phyloP scores from a whole-genome alignment of 2,797 vertebrate species.

The Cynodonichthys magdalenae region DNA sequence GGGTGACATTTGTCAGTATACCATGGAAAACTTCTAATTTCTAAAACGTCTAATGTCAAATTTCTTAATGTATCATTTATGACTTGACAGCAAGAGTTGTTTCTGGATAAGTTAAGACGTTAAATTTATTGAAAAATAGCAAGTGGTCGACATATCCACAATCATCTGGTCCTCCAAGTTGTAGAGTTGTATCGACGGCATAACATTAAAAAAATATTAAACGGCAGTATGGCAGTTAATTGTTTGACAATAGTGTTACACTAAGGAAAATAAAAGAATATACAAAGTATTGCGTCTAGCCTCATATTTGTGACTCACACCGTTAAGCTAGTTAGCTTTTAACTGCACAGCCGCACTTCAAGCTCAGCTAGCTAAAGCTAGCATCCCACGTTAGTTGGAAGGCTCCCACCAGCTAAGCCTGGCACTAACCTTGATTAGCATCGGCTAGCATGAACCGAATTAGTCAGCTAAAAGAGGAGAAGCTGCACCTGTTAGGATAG shows the following conservation, averaged over 20 bases:
- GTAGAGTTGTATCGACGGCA: no score
- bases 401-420: neutral
- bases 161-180: neutral
- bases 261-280: no score
- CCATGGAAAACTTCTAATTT: no score
- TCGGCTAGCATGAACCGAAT: neutral
- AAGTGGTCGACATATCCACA: neutral
- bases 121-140: neutral
- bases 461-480: neutral
- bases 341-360: neutral
- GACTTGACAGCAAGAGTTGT: neutral
- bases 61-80: no score
- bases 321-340: neutral
- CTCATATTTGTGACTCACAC: slow-evolving; percentile 3
- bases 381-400: slow-evolving; percentile 7
- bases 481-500: slow-evolving; percentile 28
- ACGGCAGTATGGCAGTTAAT: no score
- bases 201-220: no score
- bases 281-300: neutral
- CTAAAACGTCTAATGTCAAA: no score
- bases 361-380: slow-evolving; percentile 35
- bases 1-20: no score
- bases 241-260: no score
- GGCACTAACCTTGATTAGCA: neutral
- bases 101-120: neutral